Percentiles rank a stretch among this genome's conserved stretches.
These are phyloP conservation scores for Gnathonemus echidnorhynchus DNA, from an alignment of 2,113 vertebrate genomes.

Conservation along the genomic window DNA sequence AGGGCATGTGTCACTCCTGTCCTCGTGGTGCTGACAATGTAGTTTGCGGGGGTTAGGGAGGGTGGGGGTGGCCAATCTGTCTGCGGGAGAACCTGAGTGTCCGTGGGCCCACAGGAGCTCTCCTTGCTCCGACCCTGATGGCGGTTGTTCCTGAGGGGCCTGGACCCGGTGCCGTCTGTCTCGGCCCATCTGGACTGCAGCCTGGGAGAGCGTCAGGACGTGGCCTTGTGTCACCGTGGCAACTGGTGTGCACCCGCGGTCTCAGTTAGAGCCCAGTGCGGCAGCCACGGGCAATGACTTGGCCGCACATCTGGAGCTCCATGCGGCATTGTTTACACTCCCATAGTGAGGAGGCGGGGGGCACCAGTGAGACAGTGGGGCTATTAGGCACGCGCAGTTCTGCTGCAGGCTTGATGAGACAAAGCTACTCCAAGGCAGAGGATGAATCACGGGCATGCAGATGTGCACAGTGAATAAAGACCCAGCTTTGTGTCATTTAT, in stretches of 20 bases:
- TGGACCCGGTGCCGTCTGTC: not conserved
- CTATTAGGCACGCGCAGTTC: conserved; percentile 1
- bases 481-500: not conserved
- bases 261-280: not conserved
- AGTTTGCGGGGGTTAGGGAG: not conserved
- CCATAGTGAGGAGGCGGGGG: not conserved
- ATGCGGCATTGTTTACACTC: not conserved
- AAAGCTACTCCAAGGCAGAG: not conserved
- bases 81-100: not conserved
- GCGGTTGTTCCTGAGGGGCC: not conserved
- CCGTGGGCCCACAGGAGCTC: not conserved
- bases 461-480: not conserved
- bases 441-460: conserved; percentile 9
- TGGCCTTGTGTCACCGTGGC: not conserved
- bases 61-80: not conserved
- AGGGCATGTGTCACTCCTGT: conserved; percentile 7
- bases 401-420: not conserved
- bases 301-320: not conserved
- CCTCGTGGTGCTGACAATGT: not conserved
- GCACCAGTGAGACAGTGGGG: not conserved
- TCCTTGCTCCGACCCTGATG: conserved; percentile 11
- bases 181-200: conserved; percentile 11
- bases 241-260: not conserved
- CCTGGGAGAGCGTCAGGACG: not conserved
- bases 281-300: not conserved